These are phyloP conservation scores for Petroica traversi DNA, from an alignment of 2,113 vertebrate species.

Conservation along the genomic window DNA sequence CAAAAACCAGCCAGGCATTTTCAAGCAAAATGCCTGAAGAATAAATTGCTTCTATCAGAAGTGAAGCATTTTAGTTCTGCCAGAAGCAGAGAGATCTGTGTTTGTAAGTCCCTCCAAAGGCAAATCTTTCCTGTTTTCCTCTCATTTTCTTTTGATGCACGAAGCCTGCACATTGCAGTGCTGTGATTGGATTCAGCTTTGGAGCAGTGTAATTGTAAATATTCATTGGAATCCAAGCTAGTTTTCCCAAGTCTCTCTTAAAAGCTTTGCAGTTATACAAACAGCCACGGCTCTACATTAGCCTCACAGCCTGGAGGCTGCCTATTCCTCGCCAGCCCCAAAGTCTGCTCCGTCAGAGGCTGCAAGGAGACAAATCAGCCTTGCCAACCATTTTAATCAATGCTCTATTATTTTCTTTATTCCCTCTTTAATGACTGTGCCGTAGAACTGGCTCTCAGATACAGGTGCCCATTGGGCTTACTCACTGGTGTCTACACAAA, in stretches of 20 bases:
- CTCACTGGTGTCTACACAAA: not conserved
- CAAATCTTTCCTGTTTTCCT: conserved; percentile 71
- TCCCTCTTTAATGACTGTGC: conserved; percentile 7
- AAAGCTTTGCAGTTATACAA: conserved; percentile 73
- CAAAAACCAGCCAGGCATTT: conserved; percentile 66
- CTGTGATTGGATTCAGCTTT: conserved; percentile 71
- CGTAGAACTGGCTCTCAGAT: conserved; percentile 16
- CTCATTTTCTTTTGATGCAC: conserved; percentile 76
- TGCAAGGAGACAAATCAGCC: conserved; percentile 30
- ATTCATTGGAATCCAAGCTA: conserved; percentile 76
- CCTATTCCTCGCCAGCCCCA: conserved; percentile 47
- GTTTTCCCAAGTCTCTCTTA: conserved; percentile 67
- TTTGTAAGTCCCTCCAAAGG: conserved; percentile 76
- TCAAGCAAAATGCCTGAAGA: conserved; percentile 70
- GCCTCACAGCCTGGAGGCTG: conserved; percentile 56
- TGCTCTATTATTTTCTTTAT: conserved; percentile 51
- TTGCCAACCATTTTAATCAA: conserved; percentile 29
- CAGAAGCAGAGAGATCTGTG: conserved; percentile 69
- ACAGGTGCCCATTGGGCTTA: not conserved
- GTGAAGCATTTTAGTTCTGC: conserved; percentile 75
- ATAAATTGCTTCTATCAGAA: conserved; percentile 77
- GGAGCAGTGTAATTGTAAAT: conserved; percentile 75
- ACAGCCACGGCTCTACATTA: conserved; percentile 59
- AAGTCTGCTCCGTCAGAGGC: conserved; percentile 47
- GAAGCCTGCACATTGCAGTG: conserved; percentile 66